Base-by-base conservation (phyloP, 2,113 vertebrate genomes). In the Saccopteryx leptura region DNA sequence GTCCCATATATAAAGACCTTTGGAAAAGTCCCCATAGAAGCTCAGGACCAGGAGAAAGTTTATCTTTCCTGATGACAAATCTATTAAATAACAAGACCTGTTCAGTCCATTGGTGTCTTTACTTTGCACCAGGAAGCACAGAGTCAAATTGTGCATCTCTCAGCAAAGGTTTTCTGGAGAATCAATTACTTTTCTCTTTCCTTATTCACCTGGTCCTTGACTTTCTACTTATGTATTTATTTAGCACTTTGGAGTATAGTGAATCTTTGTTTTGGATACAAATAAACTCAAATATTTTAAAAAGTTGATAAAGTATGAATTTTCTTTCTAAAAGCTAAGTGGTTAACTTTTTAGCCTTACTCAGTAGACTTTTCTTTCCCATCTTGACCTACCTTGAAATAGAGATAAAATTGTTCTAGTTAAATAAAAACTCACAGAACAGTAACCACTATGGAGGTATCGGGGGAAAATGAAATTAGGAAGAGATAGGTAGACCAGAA, bases 401-500 rank as follows among this genome's bases (percentile, higher is more conserved):
- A 18, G 31, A 85, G 83, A 84, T 72, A 33, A 63, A 78, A 11
- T 46, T 86, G 18, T 66, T 96, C 4, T 92, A 90, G 85, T 78
- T 56, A 90, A 65, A 75, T 68, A 63, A 74, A 91, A 31, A 48
- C 24, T 56, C 48, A 91, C 8, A 69, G 31, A 92, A 39, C 28
- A 46, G 11, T 11, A 89, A 23, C 10, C 52, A 68, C n/a, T 60
- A 63, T 17, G 39, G 58, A 91, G 65, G 28, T 26, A n/a, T 71
- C 19, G 14, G 46, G 74, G 92, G 87, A 90, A 94, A 93, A 0
- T 21, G 83, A 82, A 83, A 72, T 8, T 48, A 90, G 48, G 72
- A 88, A 91, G 94, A 92, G 79, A 58, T 21, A 96, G 69, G 82
- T 63, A 94, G 28, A 94, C n/a, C 46, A 96, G 96, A 82, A 90